Percentiles rank a stretch among this genome's conserved stretches.
These are phyloP conservation scores for Beroe forskalii DNA, from an alignment of 37 sponge, comb jelly and placozoan genomes.

Conservation along the genomic window DNA sequence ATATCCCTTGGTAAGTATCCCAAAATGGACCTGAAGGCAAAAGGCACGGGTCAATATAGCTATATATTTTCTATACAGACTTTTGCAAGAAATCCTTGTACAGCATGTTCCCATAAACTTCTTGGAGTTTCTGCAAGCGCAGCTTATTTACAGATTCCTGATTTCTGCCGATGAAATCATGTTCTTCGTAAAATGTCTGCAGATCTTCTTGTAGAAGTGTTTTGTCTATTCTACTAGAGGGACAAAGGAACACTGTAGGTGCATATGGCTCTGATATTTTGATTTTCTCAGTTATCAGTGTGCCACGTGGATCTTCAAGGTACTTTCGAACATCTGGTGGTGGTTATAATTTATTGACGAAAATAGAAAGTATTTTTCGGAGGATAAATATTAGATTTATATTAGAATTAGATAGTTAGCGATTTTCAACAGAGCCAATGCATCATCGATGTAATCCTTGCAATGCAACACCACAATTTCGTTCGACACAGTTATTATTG, in stretches of 20 bases:
- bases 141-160: background rate
- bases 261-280: background rate
- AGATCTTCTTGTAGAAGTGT: background rate
- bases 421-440: too few relatives aligned
- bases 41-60: too few relatives aligned
- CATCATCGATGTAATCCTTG: too few relatives aligned
- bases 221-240: background rate
- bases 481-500: too few relatives aligned
- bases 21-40: too few relatives aligned
- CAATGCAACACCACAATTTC: too few relatives aligned
- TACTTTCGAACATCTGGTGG: background rate
- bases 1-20: too few relatives aligned
- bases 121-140: background rate
- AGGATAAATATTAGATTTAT: too few relatives aligned
- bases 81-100: background rate
- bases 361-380: too few relatives aligned
- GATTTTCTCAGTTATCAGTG: background rate
- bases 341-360: too few relatives aligned
- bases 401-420: too few relatives aligned
- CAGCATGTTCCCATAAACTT: background rate
- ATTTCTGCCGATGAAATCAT: background rate
- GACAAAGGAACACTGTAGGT: slow-evolving; percentile 17
- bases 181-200: background rate
- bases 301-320: background rate
- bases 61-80: too few relatives aligned